Conservation (phyloP, 2,888 invertebrate genomes). For the Onthophagus sagittarius region DNA sequence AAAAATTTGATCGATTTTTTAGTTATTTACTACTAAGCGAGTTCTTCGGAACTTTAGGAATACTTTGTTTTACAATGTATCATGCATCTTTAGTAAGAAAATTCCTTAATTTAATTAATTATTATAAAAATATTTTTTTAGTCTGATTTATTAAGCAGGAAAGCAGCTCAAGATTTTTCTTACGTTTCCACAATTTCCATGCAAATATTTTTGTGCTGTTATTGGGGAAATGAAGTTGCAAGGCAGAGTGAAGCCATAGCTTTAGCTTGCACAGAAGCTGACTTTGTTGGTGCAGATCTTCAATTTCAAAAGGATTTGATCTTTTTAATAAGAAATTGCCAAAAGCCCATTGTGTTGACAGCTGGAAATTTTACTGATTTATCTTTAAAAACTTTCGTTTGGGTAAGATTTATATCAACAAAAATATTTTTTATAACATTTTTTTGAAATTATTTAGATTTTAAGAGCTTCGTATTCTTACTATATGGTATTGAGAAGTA, state of each 20-base stretch:
- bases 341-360: slow-evolving; percentile 13
- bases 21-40: slow-evolving; percentile 9
- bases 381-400: slow-evolving; percentile 15
- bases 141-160: slow-evolving; percentile 15
- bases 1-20: slow-evolving; percentile 15
- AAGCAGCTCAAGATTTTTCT: slow-evolving; percentile 15
- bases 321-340: slow-evolving; percentile 5
- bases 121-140: not conserved
- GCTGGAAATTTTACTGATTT: slow-evolving; percentile 15
- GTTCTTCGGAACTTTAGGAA: slow-evolving; percentile 11
- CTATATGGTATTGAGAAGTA: not conserved
- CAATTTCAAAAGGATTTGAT: slow-evolving; percentile 11
- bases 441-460: not conserved
- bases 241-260: slow-evolving; percentile 12
- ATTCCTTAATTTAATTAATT: not conserved
- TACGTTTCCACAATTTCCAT: slow-evolving; percentile 9
- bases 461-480: not conserved
- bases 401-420: not conserved
- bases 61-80: slow-evolving; percentile 15
- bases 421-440: not conserved
- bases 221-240: slow-evolving; percentile 14
- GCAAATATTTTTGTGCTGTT: slow-evolving; percentile 14
- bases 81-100: slow-evolving; percentile 15
- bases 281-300: slow-evolving; percentile 13
- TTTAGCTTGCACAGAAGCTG: slow-evolving; percentile 11